A percentile compares a stretch with the other conserved stretches of the same genome.
Conservation (phyloP, 2,888 invertebrate species). For the Yponomeuta cagnagella region DNA sequence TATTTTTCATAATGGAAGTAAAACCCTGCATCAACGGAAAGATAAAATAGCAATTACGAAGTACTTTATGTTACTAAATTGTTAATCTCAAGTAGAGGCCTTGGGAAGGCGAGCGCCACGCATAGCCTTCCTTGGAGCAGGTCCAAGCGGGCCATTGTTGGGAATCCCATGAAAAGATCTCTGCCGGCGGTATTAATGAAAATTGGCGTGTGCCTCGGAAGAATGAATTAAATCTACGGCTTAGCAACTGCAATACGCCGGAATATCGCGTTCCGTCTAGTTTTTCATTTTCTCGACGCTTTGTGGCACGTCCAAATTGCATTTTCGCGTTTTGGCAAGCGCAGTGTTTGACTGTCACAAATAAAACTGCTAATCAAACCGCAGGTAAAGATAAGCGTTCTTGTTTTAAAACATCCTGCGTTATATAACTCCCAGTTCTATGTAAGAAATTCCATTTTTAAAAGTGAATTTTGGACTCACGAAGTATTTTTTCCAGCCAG, state of each 20-base stretch:
- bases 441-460: too few relatives aligned
- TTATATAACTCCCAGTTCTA: too few relatives aligned
- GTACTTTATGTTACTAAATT: not conserved
- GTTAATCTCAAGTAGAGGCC: not conserved
- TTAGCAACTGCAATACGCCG: not conserved
- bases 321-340: not conserved
- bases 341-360: not conserved
- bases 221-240: conserved; percentile 26
- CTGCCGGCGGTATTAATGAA: conserved; percentile 26
- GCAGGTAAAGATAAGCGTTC: too few relatives aligned
- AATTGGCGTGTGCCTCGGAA: conserved; percentile 25
- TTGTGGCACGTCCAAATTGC: not conserved
- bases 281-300: conserved; percentile 23
- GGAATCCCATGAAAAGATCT: conserved; percentile 22
- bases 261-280: conserved; percentile 13
- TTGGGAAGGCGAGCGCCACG: conserved; percentile 4
- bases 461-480: too few relatives aligned
- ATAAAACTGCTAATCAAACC: not conserved
- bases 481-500: not conserved
- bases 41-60: too few relatives aligned
- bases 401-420: too few relatives aligned
- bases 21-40: too few relatives aligned
- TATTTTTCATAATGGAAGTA: too few relatives aligned
- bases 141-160: conserved; percentile 31
- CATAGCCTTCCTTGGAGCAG: conserved; percentile 23